Evolutionary conservation across 2,888 invertebrate genomes (phyloP).

Genomic region (Oeneis ivallda): DNA sequence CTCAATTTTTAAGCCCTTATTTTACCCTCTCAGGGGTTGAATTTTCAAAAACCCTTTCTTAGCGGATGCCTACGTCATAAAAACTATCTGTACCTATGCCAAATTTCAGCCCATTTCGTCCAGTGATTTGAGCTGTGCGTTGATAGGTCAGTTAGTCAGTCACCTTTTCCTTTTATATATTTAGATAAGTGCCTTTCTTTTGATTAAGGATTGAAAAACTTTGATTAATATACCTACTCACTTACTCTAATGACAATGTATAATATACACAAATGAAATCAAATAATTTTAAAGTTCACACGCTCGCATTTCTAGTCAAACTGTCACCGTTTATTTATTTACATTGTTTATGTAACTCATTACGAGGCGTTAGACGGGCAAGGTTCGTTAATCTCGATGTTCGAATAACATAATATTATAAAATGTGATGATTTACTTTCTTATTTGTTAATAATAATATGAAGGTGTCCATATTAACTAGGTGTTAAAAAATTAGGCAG

Average conservation of each 20-base stretch:
- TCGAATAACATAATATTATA: background rate
- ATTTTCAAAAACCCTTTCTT: too few relatives aligned
- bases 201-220: background rate
- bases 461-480: background rate
- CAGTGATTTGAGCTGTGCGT: too few relatives aligned
- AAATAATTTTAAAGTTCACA: constrained; percentile 6
- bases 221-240: too few relatives aligned
- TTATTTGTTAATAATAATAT: constrained; percentile 7
- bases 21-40: too few relatives aligned
- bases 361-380: constrained; percentile 18
- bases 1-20: too few relatives aligned
- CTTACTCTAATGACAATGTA: background rate
- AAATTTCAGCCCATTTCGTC: too few relatives aligned
- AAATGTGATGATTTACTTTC: constrained; percentile 20
- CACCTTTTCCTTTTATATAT: too few relatives aligned
- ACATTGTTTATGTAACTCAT: constrained; percentile 30
- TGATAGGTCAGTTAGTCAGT: too few relatives aligned
- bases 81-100: too few relatives aligned
- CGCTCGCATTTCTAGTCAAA: constrained; percentile 7
- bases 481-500: background rate
- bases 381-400: constrained; percentile 19
- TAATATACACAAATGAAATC: background rate
- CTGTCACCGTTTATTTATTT: constrained; percentile 25
- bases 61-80: too few relatives aligned
- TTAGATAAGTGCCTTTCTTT: background rate